Base-by-base conservation (phyloP, 2,888 invertebrate genomes). In the Calameuta pallipes region DNA sequence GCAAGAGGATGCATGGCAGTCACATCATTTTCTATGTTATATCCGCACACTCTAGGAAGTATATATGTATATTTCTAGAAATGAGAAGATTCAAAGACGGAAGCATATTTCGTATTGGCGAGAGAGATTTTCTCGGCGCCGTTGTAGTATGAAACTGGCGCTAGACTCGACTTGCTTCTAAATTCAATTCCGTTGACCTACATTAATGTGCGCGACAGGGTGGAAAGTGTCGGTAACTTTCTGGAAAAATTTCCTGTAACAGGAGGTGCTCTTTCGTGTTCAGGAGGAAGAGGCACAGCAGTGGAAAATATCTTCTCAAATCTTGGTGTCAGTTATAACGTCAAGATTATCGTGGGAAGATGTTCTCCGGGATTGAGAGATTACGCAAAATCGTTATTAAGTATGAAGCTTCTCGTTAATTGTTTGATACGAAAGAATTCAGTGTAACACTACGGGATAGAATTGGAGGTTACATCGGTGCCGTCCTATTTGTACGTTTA, bases 101-200 rank as follows among this genome's bases (percentile, higher is more conserved):
- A 56, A 56, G 56, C 23, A 56, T 71, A 71, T 71, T 71, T 71
- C 71, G 71, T 34, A 56, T 71, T 34, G 71, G 31, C 33, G 31
- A 34, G 33, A 71, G 33, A 71, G 31, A 11, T 71, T 71, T 71
- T 33, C 33, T 34, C 71, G 34, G 71, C 13, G 71, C 31, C 33
- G 71, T 34, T 31, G 71, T 71, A 71, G 71, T 31, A 33, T 33
- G 13, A 71, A 33, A 34, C 31, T 33, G 31, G 71, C 31, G 34
- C 71, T 71, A 71, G 56, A 71, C 31, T 76, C 73, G 77, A 71
- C 80, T 80, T 68, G 77, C 74, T 83, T 84, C 82, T 82, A 83
- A 84, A 83, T 87, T 84, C 84, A 85, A 87, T 87, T 85, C 82
- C 77, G 81, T 79, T 86, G 87, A 84, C 86, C 87, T 81, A 86